phyloP scores from a whole-genome alignment of 2,797 vertebrate species.

The Bovichtus variegatus region DNA sequence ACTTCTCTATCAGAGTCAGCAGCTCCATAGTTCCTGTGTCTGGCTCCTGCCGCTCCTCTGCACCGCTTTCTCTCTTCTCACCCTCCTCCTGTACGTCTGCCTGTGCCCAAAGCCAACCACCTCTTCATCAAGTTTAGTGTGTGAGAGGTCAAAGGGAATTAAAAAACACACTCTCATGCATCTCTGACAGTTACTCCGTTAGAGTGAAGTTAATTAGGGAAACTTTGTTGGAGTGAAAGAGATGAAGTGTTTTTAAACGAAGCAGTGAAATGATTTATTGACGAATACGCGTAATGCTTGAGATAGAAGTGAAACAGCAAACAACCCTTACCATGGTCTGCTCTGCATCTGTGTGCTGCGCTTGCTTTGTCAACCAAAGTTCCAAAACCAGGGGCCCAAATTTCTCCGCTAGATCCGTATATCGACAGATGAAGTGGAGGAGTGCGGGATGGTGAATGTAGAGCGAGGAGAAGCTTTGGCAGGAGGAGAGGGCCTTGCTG shows the following conservation, averaged over 20 bases:
- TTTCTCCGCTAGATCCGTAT: conserved; percentile 87
- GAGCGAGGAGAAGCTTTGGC: conserved; percentile 84
- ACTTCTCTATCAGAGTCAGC: conserved; percentile 85
- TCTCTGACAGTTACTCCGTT: background rate
- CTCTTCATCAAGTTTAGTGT: conserved; percentile 20
- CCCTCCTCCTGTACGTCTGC: conserved; percentile 10
- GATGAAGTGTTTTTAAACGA: conserved; percentile 1
- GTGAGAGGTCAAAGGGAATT: conserved; percentile 10
- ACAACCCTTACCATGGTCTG: conserved; percentile 28
- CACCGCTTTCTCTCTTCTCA: conserved; percentile 23
- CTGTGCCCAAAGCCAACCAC: conserved; percentile 25
- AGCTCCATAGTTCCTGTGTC: conserved; percentile 74
- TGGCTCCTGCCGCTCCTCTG: conserved; percentile 32
- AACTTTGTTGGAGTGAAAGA: background rate
- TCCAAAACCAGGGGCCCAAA: conserved; percentile 87
- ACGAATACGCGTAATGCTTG: background rate
- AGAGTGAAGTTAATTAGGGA: background rate
- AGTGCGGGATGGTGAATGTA: conserved; percentile 90
- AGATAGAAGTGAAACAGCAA: background rate
- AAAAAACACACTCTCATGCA: background rate
- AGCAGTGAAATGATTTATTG: conserved; percentile 3
- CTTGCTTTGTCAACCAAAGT: conserved; percentile 86
- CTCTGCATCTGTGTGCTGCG: conserved; percentile 20
- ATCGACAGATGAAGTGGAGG: conserved; percentile 89
- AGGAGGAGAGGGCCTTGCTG: conserved; percentile 81